Conservation (phyloP, 2,888 invertebrate species). For the Nephrotoma appendiculata region DNA sequence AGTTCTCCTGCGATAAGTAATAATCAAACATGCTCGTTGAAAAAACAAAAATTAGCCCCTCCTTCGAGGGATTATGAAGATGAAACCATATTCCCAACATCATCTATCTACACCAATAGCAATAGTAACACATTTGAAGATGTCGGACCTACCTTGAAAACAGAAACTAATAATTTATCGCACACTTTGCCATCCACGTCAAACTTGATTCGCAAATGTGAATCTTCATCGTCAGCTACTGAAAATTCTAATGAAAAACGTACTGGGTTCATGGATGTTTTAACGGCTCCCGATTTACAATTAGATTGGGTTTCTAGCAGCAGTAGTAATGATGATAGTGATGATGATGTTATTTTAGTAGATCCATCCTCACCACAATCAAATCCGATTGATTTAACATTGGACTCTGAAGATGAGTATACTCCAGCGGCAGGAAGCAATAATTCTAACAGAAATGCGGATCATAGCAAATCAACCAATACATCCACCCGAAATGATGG, state of each 20-base stretch:
- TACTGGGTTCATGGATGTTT: conserved; percentile 24
- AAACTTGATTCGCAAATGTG: not conserved
- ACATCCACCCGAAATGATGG: not conserved
- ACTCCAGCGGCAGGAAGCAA: not conserved
- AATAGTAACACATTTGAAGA: not conserved
- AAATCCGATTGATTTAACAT: conserved; percentile 39
- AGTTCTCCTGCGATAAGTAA: not conserved
- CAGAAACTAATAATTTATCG: not conserved
- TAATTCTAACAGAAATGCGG: not conserved
- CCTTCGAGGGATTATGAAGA: not conserved
- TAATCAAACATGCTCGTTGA: not conserved
- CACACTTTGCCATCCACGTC: not conserved
- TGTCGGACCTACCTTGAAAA: not conserved
- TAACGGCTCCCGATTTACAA: conserved; percentile 59
- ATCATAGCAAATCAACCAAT: not conserved
- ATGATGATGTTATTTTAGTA: conserved; percentile 24
- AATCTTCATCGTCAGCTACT: not conserved
- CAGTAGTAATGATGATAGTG: conserved; percentile 47
- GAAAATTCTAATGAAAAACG: not conserved
- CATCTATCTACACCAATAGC: not conserved
- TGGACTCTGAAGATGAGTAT: conserved; percentile 39
- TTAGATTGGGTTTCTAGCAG: conserved; percentile 57
- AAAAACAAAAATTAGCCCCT: not conserved
- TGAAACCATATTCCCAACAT: not conserved
- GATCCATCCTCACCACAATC: conserved; percentile 31